phyloP scores from a whole-genome alignment of 2,113 vertebrate species.

The Anthoscopus minutus region DNA sequence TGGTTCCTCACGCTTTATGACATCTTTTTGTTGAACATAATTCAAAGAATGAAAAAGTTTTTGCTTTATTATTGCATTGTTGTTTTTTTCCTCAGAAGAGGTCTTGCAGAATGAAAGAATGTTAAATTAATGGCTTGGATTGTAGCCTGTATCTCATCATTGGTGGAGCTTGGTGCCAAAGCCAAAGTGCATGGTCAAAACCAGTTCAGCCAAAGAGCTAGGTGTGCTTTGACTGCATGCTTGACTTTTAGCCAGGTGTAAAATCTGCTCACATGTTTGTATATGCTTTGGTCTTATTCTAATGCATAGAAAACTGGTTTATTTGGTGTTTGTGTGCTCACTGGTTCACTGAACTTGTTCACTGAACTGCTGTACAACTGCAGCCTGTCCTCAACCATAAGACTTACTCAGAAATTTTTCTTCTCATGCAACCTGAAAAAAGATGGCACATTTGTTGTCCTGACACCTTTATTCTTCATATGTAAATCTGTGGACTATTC shows the following conservation, averaged over 20 bases:
- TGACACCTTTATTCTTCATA: not conserved
- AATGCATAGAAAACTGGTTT: not conserved
- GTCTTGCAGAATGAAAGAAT: not conserved
- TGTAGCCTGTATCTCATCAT: not conserved
- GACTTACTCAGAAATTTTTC: not conserved
- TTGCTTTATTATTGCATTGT: not conserved
- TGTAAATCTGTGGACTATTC: not conserved
- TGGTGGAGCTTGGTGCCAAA: not conserved
- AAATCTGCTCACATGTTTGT: not conserved
- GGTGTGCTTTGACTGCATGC: not conserved
- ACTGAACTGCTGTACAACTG: not conserved
- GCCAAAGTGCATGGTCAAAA: not conserved
- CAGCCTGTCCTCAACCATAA: not conserved
- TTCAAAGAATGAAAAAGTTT: not conserved
- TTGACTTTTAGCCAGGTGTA: not conserved
- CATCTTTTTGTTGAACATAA: not conserved
- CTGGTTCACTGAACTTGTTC: not conserved
- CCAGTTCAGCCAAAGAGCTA: not conserved
- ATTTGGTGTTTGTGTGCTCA: not conserved
- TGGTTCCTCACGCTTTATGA: not conserved
- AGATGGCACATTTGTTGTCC: not conserved
- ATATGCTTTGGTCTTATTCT: not conserved
- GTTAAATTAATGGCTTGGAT: not conserved
- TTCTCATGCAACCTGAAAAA: not conserved
- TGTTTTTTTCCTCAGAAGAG: not conserved